Percentiles rank a stretch among this genome's conserved stretches.
Evolutionary conservation across 2,113 vertebrate genomes (phyloP).

Genomic region (Lepus europaeus): DNA sequence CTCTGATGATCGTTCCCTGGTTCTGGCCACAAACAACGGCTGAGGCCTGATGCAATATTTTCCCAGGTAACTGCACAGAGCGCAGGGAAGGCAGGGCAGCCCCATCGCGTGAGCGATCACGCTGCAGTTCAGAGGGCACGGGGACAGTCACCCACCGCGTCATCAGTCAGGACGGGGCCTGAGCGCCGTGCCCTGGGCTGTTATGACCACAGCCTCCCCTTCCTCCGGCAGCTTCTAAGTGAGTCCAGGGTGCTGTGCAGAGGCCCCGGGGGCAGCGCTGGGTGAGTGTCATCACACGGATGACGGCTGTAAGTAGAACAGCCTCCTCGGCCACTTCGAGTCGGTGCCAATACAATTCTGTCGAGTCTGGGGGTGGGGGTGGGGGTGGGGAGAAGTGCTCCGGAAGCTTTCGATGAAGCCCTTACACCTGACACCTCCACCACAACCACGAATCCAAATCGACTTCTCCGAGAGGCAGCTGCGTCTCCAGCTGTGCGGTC

Average conservation of each 20-base stretch:
- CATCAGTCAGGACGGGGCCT: background rate
- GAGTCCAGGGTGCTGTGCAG: background rate
- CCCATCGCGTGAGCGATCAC: background rate
- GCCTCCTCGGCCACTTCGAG: background rate
- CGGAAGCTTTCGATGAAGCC: no score
- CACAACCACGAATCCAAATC: no score
- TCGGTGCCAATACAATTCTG: background rate
- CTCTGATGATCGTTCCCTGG: background rate
- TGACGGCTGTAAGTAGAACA: background rate
- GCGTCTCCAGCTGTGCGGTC: background rate
- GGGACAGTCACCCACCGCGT: background rate
- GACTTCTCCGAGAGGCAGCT: background rate
- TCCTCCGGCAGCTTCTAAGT: background rate
- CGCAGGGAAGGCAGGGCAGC: no score
- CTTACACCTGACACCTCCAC: no score
- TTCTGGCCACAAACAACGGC: background rate
- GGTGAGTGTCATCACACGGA: background rate
- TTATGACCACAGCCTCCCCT: background rate
- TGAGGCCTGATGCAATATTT: background rate
- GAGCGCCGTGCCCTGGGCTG: background rate
- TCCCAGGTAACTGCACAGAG: background rate
- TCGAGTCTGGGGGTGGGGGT: background rate
- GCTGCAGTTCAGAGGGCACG: background rate
- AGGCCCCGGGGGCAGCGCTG: background rate
- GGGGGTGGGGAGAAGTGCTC: no score